These are phyloP conservation scores for Drosophila setosimentum DNA, from an alignment of 2,888 invertebrate species.

Conservation along the genomic window DNA sequence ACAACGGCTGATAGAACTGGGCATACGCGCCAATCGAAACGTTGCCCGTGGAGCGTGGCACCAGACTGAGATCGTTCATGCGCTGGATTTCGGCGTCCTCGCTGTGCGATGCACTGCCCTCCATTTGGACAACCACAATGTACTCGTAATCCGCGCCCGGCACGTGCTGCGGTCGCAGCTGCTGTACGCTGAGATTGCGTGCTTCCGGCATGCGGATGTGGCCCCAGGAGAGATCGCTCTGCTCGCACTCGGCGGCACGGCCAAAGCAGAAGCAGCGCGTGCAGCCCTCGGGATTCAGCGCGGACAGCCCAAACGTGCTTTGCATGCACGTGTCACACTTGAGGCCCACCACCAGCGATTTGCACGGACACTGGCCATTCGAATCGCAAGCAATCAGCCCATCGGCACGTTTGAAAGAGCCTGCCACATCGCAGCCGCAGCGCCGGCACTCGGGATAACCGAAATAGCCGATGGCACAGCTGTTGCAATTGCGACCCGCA, in stretches of 20 bases:
- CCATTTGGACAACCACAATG: constrained; percentile 84
- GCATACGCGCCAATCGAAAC: constrained; percentile 84
- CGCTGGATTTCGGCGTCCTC: constrained; percentile 86
- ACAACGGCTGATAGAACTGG: constrained; percentile 83
- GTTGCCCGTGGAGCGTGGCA: constrained; percentile 87
- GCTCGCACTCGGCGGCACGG: constrained; percentile 91
- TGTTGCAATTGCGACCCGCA: constrained; percentile 91
- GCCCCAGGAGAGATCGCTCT: constrained; percentile 93
- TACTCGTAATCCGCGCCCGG: constrained; percentile 83
- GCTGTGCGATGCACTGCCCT: constrained; percentile 78
- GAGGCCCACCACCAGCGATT: constrained; percentile 93
- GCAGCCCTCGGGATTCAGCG: constrained; percentile 93
- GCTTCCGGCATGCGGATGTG: constrained; percentile 89
- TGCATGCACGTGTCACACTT: constrained; percentile 93
- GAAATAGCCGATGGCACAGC: constrained; percentile 94
- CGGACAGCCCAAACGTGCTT: constrained; percentile 94
- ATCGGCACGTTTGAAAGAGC: constrained; percentile 87
- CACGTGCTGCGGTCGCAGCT: constrained; percentile 76
- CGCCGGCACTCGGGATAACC: constrained; percentile 94
- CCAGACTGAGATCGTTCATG: constrained; percentile 87
- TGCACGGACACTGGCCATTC: constrained; percentile 94
- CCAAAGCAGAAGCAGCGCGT: constrained; percentile 98
- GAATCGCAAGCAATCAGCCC: constrained; percentile 90
- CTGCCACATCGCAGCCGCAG: constrained; percentile 93
- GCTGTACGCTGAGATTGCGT: constrained; percentile 85